Evolutionary conservation across 2,113 vertebrate species (phyloP).

Genomic region (Microcebus ravelobensis): DNA sequence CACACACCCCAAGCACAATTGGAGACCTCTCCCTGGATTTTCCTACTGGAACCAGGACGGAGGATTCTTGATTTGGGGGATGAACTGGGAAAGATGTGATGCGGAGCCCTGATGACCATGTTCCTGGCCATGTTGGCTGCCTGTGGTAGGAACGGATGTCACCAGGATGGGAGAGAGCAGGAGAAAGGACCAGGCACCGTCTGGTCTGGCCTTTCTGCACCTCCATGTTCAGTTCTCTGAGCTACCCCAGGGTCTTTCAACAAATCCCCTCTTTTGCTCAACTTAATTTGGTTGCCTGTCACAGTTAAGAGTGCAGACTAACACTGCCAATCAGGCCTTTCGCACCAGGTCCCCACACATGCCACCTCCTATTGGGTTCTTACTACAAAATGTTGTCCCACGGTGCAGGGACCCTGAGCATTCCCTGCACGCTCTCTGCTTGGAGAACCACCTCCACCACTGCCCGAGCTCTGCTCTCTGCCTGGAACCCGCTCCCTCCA

Average conservation of each 20-base stretch:
- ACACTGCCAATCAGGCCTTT: not conserved
- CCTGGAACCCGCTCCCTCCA: not conserved
- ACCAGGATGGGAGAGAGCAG: accelerated
- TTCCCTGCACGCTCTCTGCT: not conserved
- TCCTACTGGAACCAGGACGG: not conserved
- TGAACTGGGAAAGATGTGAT: not conserved
- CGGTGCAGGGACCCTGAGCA: not conserved
- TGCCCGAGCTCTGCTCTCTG: not conserved
- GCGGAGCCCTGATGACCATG: not conserved
- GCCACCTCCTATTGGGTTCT: not conserved
- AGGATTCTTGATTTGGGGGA: not conserved
- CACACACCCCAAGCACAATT: not conserved
- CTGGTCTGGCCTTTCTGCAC: not conserved
- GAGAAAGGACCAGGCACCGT: not conserved
- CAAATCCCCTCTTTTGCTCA: not conserved
- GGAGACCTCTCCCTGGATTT: not conserved
- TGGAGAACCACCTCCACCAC: accelerated
- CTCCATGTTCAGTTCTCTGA: not conserved
- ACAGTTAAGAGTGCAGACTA: not conserved
- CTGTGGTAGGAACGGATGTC: not conserved
- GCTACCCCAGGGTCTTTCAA: not conserved
- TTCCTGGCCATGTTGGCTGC: not conserved
- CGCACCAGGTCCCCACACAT: accelerated
- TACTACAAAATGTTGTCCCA: not conserved
- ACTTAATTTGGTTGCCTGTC: not conserved